Evolutionary conservation across 1,140 invertebrate species (phyloP).

Genomic region (Cyrtorhinus lividipennis): DNA sequence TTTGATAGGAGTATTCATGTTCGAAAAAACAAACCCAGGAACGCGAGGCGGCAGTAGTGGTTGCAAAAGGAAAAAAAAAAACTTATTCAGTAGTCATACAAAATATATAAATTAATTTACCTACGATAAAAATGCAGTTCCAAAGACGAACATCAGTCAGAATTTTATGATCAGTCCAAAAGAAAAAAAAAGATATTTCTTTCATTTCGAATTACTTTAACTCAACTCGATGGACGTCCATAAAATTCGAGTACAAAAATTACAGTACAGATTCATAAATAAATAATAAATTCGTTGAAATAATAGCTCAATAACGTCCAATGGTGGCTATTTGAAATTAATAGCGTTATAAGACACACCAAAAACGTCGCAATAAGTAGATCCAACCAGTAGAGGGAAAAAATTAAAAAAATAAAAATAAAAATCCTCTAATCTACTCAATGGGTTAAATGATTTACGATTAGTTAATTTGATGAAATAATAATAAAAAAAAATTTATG

Average conservation of each 20-base stretch:
- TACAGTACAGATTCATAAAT: too few relatives aligned
- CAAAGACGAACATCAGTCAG: conserved; percentile 13
- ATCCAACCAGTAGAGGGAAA: not conserved
- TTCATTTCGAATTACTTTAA: not conserved
- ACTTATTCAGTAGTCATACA: not conserved
- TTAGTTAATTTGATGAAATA: not conserved
- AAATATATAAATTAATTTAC: not conserved
- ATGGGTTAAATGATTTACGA: not conserved
- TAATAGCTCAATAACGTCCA: too few relatives aligned
- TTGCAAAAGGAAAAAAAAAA: not conserved
- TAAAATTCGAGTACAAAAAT: not conserved
- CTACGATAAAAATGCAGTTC: not conserved
- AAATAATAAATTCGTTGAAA: too few relatives aligned
- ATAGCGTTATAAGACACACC: too few relatives aligned
- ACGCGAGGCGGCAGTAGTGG: not conserved
- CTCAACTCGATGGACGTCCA: not conserved
- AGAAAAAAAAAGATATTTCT: not conserved
- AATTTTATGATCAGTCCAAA: conserved; percentile 11
- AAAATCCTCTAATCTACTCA: not conserved
- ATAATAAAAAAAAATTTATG: conserved; percentile 6
- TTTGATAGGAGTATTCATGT: not conserved
- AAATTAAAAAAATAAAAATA: too few relatives aligned
- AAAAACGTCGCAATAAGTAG: not conserved
- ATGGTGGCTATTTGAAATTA: too few relatives aligned
- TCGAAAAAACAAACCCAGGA: not conserved